phyloP scores from a whole-genome alignment of 1,140 invertebrate species.

The Pseudomyrmex flavicornis region DNA sequence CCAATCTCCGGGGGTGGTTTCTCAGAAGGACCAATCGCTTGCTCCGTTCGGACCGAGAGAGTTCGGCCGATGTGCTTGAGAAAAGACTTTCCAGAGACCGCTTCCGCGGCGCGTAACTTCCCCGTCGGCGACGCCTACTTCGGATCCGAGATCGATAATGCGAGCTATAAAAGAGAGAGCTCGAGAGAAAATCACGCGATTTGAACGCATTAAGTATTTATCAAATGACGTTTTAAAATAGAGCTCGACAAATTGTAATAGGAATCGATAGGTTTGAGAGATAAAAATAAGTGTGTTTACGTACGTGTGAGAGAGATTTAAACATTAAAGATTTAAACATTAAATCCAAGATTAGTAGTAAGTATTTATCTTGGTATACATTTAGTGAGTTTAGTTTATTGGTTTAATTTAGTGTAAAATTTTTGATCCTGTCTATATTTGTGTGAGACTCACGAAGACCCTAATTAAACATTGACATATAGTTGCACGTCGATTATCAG shows the following conservation, averaged over 20 bases:
- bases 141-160: slow-evolving; percentile 39
- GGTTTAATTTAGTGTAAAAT: neutral
- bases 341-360: too few relatives aligned
- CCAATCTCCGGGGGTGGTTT: slow-evolving; percentile 70
- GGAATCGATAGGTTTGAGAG: neutral
- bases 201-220: neutral
- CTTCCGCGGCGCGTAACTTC: slow-evolving; percentile 65
- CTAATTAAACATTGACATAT: neutral
- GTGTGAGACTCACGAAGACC: neutral
- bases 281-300: too few relatives aligned
- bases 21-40: slow-evolving; percentile 48
- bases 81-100: slow-evolving; percentile 68
- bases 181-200: slow-evolving; percentile 7
- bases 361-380: too few relatives aligned
- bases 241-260: too few relatives aligned
- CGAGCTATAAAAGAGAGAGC: neutral
- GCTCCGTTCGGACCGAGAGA: slow-evolving; percentile 17
- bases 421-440: neutral
- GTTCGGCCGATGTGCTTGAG: slow-evolving; percentile 24
- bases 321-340: too few relatives aligned
- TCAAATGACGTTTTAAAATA: too few relatives aligned
- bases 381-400: too few relatives aligned
- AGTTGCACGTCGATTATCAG: neutral
- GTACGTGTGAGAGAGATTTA: too few relatives aligned
- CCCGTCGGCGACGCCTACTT: slow-evolving; percentile 65